These are phyloP conservation scores for Acrobeloides nanus DNA, from an alignment of 2,888 invertebrate species.

Conservation along the genomic window DNA sequence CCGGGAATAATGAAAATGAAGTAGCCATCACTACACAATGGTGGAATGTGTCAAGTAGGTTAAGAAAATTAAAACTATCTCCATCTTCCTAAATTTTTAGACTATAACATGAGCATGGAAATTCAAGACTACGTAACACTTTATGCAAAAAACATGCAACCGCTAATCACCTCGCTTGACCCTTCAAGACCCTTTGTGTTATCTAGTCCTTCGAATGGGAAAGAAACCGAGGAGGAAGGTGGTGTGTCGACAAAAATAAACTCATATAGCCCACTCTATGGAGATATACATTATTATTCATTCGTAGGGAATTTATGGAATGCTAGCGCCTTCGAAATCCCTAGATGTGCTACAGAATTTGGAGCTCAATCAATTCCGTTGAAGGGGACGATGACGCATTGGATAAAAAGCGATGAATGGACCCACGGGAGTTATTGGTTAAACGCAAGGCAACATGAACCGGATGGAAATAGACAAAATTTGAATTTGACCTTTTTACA, in stretches of 20 bases:
- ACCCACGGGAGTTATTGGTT: slow-evolving; percentile 21
- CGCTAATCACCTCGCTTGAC: too few relatives aligned
- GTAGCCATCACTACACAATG: slow-evolving; percentile 60
- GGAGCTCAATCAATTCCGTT: slow-evolving; percentile 81
- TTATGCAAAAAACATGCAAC: too few relatives aligned
- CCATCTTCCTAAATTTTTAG: too few relatives aligned
- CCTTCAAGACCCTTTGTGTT: too few relatives aligned
- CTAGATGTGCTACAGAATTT: slow-evolving; percentile 89
- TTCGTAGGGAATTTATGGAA: slow-evolving; percentile 73
- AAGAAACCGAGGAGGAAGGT: slow-evolving; percentile 54
- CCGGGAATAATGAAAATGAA: slow-evolving; percentile 95
- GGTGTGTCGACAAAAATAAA: not conserved
- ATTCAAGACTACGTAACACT: slow-evolving; percentile 59
- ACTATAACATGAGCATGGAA: slow-evolving; percentile 21
- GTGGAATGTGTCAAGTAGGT: slow-evolving; percentile 20
- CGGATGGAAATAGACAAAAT: too few relatives aligned
- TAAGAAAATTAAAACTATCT: too few relatives aligned
- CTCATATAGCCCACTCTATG: slow-evolving; percentile 73
- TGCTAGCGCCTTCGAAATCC: slow-evolving; percentile 67
- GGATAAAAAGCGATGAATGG: slow-evolving; percentile 28
- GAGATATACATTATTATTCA: slow-evolving; percentile 82
- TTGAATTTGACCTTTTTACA: too few relatives aligned
- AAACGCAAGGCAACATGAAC: too few relatives aligned
- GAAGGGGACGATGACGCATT: slow-evolving; percentile 24
- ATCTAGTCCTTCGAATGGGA: slow-evolving; percentile 86